These are phyloP conservation scores for Fabriciana adippe DNA, from an alignment of 2,888 invertebrate species.

Conservation along the genomic window DNA sequence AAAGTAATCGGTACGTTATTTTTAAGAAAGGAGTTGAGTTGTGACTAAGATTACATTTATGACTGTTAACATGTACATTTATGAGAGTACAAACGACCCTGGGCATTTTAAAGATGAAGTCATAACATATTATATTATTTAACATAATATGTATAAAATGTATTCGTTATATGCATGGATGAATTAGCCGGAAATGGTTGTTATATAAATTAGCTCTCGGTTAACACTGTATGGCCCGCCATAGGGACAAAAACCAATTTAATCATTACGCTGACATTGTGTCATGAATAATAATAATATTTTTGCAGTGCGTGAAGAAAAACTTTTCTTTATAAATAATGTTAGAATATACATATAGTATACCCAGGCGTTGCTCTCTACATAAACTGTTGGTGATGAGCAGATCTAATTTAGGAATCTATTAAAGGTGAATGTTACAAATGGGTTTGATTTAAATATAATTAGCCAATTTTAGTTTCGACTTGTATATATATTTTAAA, in stretches of 20 bases:
- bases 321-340: not conserved
- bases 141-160: not conserved
- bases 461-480: constrained; percentile 66
- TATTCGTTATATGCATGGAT: not conserved
- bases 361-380: not conserved
- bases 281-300: too few relatives aligned
- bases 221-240: too few relatives aligned
- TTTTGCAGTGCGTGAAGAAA: too few relatives aligned
- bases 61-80: too few relatives aligned
- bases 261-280: too few relatives aligned
- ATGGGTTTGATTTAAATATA: constrained; percentile 58
- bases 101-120: not conserved
- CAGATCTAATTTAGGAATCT: constrained; percentile 26
- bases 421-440: constrained; percentile 67
- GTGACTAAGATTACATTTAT: too few relatives aligned
- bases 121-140: not conserved
- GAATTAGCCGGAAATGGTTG: too few relatives aligned
- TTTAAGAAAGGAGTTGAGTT: too few relatives aligned
- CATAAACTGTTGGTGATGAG: not conserved
- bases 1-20: too few relatives aligned
- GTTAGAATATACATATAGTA: not conserved
- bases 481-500: constrained; percentile 64
- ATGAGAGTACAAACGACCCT: not conserved
- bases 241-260: too few relatives aligned
- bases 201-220: too few relatives aligned